Evolutionary conservation across 2,113 vertebrate species (phyloP), one percentile per base, ranked within the genome.

Genomic region (Corythoichthys haematopterus): DNA sequence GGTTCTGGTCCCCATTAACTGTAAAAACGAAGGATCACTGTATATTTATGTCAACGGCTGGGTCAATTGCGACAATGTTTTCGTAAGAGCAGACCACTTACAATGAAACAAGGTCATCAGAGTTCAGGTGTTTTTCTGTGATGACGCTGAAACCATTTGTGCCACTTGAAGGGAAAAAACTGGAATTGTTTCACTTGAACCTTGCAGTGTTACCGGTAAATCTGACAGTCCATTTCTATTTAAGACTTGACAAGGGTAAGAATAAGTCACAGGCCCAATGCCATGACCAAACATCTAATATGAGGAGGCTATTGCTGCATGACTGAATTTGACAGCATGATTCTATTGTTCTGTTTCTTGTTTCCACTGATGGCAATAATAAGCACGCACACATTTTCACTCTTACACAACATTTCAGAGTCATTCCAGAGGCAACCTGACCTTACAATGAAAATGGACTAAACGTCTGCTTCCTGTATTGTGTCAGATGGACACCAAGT

Each of bases 11-110:
- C 20, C 20, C 20, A 28, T 28, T 28, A 28, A 28, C 20, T 28
- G 20, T 28, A 28, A 28, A 28, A 28, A 28, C 20, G 20, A 28
- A 28, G 20, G 20, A 28, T 28, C 20, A 28, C 20, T 28, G 20
- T 28, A 28, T 36, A 80, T 79, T 60, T 70, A 70, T 46, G 14
- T 52, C n/a, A 5, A 47, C 56, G 57, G 8, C 46, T 28, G 53
- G 4, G 9, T 52, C 28, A 2, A 15, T 20, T 53, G 51, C 51
- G 2, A 53, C 51, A 53, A 53, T 53, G 7, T 53, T 55, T 55
- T 53, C 12, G 3, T 12, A 33, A 55, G 50, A 52, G 50, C 20
- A 28, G 52, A 8, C 3, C 12, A 10, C 28, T 55, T 55, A 1
- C 20, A 1, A 10, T 55, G 20, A 28, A 28, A 2, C 4, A 4